Base-by-base conservation (phyloP, 2,113 vertebrate genomes). In the Alectura lathami region DNA sequence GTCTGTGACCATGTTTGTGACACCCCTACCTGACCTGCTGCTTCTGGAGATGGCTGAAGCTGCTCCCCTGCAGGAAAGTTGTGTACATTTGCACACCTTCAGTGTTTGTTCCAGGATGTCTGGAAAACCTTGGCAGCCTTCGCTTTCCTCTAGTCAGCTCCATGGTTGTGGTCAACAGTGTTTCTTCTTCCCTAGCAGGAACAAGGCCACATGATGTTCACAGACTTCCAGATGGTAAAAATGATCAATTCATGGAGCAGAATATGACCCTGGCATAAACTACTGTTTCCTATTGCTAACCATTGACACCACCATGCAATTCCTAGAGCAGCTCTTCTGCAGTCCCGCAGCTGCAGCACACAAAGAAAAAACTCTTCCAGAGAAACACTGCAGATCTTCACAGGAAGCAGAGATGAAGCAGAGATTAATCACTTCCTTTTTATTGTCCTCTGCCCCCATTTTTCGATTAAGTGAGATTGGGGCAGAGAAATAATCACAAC, bases 401-500 rank as follows among this genome's bases (percentile, higher is more conserved):
- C 24, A 45, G 94, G 92, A 91, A 92, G 54, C 47, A 59, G 53
- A 84, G 60, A 78, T 68, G 91, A 91, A 92, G 54, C 56, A 75
- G 57, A 84, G 60, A 78, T 68, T 0, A 95, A 82, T 96, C 62
- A 60, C 69, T 93, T 93, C 88, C 47, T 81, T 88, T 84, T 86
- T 51, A 56, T 56, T 64, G 40, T 60, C 36, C 14, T 81, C 80
- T 85, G 59, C 21, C 29, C 51, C 66, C 48, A 27, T 72, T 94
- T 81, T 86, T 26, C 43, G 68, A 88, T 73, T 51, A 20, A 5
- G 4, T 36, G 45, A 83, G 34, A 50, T 2, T 45, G n/a, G 36
- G 76, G 32, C 20, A 73, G 24, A 83, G 50, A 83, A 93, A 56
- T 30, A 48, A 79, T 68, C 62, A 43, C 16, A 51, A 64, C 13